A percentile compares a stretch with the other conserved stretches of the same genome.
phyloP scores from a whole-genome alignment of 2,797 vertebrate genomes.

The Hirundo rustica region DNA sequence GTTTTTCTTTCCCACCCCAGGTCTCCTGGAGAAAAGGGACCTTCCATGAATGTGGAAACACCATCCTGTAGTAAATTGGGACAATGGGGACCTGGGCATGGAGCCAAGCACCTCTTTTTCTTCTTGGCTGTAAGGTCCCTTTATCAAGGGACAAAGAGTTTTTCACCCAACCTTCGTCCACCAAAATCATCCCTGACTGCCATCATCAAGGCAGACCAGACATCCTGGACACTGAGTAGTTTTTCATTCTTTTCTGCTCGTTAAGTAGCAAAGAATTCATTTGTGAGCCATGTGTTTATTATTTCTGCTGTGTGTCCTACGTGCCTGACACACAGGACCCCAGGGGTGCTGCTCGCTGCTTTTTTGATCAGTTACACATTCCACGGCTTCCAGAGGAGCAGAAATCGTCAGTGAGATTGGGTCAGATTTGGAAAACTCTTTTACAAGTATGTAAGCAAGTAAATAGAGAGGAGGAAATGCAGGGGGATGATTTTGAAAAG shows the following conservation, averaged over 20 bases:
- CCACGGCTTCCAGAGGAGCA: not conserved
- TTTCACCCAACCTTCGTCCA: not conserved
- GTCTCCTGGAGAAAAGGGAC: not conserved
- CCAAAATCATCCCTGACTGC: not conserved
- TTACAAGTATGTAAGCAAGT: not conserved
- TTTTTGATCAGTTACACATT: not conserved
- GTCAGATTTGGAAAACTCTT: not conserved
- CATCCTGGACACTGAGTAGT: not conserved
- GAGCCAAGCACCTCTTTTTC: fast-evolving
- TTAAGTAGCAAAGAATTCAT: not conserved
- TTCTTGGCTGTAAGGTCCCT: not conserved
- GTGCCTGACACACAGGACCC: not conserved
- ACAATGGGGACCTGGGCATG: fast-evolving
- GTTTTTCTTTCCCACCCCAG: not conserved
- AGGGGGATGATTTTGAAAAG: not conserved
- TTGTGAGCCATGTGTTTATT: not conserved
- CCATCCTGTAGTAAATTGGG: not conserved
- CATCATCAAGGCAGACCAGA: not conserved
- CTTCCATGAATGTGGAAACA: not conserved
- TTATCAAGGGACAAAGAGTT: not conserved
- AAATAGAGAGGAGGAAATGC: not conserved
- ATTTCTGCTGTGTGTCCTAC: not conserved
- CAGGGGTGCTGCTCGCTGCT: fast-evolving
- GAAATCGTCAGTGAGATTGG: not conserved
- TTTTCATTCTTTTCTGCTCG: not conserved